Evolutionary conservation across 2,113 vertebrate genomes (phyloP).

Genomic region (Zootoca vivipara): DNA sequence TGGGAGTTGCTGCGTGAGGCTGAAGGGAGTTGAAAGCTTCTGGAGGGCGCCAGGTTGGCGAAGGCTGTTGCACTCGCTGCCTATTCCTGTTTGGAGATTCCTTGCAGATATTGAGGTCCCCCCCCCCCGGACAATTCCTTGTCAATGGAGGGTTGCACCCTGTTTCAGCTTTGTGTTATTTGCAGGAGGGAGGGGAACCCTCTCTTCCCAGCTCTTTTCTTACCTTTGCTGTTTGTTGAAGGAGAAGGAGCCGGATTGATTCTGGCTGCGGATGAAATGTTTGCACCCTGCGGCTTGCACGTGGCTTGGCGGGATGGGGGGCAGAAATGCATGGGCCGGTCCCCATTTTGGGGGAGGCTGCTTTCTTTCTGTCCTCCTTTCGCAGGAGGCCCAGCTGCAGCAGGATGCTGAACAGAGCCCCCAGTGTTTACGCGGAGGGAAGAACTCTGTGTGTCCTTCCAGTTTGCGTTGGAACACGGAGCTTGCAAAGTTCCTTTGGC

Average conservation of each 20-base stretch:
- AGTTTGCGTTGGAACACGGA: slow-evolving; percentile 73
- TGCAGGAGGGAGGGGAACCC: background rate
- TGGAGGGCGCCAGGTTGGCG: too few relatives aligned
- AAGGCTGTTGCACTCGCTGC: too few relatives aligned
- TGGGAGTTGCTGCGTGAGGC: too few relatives aligned
- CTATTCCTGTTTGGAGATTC: too few relatives aligned
- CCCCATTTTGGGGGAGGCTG: background rate
- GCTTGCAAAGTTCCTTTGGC: slow-evolving; percentile 64
- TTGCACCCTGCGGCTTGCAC: accelerated
- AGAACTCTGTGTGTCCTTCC: slow-evolving; percentile 75
- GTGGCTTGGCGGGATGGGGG: background rate
- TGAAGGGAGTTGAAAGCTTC: too few relatives aligned
- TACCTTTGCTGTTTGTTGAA: background rate
- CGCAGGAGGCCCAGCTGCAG: slow-evolving; percentile 44
- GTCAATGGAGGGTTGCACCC: background rate
- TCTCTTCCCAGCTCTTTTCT: background rate
- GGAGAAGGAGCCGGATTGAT: background rate
- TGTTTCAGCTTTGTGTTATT: background rate
- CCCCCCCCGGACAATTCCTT: background rate
- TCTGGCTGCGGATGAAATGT: background rate
- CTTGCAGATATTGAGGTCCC: background rate
- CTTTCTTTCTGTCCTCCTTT: background rate
- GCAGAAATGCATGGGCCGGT: background rate
- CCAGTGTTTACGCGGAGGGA: slow-evolving; percentile 71
- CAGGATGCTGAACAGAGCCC: slow-evolving; percentile 70